Evolutionary conservation across 2,113 vertebrate genomes (phyloP).

Genomic region (Epinephelus moara): DNA sequence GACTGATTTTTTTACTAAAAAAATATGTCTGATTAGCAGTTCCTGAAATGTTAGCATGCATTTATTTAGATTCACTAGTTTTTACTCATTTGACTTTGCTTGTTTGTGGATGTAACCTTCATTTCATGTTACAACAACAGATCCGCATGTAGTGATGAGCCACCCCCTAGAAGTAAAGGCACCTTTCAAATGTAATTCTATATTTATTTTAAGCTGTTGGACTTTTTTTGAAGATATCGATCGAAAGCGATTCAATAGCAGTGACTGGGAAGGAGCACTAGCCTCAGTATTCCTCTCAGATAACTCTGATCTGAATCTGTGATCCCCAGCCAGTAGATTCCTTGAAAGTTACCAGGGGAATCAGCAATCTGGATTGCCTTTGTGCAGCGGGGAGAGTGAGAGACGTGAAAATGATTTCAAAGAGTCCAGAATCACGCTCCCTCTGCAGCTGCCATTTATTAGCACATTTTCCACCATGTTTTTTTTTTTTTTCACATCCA

Average conservation of each 20-base stretch:
- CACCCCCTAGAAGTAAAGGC: neutral
- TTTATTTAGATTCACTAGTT: neutral
- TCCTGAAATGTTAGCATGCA: neutral
- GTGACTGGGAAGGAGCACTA: neutral
- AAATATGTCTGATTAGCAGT: too few species aligned
- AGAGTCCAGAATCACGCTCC: conserved; percentile 72
- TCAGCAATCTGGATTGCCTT: conserved; percentile 73
- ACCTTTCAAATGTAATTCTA: neutral
- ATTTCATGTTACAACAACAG: neutral
- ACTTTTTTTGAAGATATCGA: conserved; percentile 27
- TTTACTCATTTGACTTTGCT: too few species aligned
- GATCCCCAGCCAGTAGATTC: conserved; percentile 73
- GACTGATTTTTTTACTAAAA: neutral
- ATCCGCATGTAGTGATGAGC: neutral
- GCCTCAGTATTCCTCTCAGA: conserved; percentile 52
- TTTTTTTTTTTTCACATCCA: conserved; percentile 21
- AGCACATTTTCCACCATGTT: conserved; percentile 56
- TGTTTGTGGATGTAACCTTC: too few species aligned
- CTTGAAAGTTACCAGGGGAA: conserved; percentile 76
- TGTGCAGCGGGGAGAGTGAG: conserved; percentile 61
- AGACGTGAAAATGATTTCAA: conserved; percentile 80
- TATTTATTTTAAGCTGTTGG: conserved; percentile 1
- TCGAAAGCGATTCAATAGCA: conserved; percentile 1
- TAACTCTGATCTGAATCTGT: conserved; percentile 63
- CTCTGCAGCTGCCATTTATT: conserved; percentile 70